A percentile compares a stretch with the other conserved stretches of the same genome.
phyloP scores from a whole-genome alignment of 2,888 invertebrate genomes.

The Hermaeophaga mercurialis region DNA sequence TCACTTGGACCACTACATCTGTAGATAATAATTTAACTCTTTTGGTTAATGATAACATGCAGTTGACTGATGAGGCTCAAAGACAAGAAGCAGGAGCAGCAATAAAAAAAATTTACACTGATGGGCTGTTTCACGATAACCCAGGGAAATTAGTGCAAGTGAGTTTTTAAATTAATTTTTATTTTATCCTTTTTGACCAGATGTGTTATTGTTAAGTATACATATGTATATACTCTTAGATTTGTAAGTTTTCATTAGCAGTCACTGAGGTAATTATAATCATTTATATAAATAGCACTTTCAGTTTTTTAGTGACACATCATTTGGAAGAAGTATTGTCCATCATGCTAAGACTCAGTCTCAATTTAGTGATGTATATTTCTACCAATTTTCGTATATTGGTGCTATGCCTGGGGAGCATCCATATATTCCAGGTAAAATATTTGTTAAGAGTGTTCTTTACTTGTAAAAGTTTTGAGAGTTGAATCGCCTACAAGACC shows the following conservation, averaged over 20 bases:
- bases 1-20: background rate
- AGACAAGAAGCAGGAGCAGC: conserved; percentile 26
- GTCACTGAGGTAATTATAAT: too few relatives aligned
- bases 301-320: conserved; percentile 17
- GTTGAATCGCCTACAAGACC: too few relatives aligned
- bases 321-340: conserved; percentile 17
- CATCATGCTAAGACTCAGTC: conserved; percentile 28
- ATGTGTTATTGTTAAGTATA: too few relatives aligned
- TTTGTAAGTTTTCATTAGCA: too few relatives aligned
- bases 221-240: too few relatives aligned
- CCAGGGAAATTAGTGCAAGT: background rate
- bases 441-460: too few relatives aligned
- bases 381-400: conserved; percentile 39
- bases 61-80: conserved; percentile 26
- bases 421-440: conserved; percentile 18
- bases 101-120: conserved; percentile 37
- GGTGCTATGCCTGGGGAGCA: conserved; percentile 26
- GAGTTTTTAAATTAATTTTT: too few relatives aligned
- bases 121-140: background rate
- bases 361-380: conserved; percentile 36
- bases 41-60: conserved; percentile 38
- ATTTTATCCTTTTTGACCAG: too few relatives aligned
- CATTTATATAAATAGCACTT: background rate
- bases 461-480: too few relatives aligned
- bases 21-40: conserved; percentile 26